Evolutionary conservation across 2,888 invertebrate species (phyloP).

Genomic region (Rapana venosa): DNA sequence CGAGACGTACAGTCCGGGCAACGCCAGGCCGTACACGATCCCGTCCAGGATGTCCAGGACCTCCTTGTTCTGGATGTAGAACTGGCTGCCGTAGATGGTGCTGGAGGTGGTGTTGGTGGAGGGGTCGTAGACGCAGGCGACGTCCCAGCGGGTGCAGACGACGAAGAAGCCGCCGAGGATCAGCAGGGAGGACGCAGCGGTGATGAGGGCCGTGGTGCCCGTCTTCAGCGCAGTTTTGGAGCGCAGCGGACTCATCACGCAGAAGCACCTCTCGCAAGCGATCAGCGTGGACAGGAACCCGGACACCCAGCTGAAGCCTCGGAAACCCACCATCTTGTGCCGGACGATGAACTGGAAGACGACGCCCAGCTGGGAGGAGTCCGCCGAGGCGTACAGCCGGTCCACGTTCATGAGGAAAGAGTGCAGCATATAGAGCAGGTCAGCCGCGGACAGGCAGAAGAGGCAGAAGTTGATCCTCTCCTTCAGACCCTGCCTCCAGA

Average conservation of each 20-base stretch:
- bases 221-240: neutral
- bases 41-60: neutral
- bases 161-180: neutral
- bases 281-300: constrained; percentile 16
- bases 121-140: constrained; percentile 21
- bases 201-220: neutral
- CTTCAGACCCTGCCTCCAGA: neutral
- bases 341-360: constrained; percentile 17
- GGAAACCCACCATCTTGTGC: constrained; percentile 16
- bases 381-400: neutral
- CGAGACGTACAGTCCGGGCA: neutral
- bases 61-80: neutral
- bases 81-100: constrained; percentile 10
- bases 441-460: neutral
- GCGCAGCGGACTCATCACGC: constrained; percentile 11
- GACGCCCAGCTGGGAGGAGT: neutral
- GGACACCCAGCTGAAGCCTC: constrained; percentile 22
- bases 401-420: constrained; percentile 22
- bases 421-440: constrained; percentile 12
- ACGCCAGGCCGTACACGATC: neutral
- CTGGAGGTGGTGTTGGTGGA: neutral
- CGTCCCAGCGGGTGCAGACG: neutral
- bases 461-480: constrained; percentile 28
- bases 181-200: neutral
- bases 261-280: constrained; percentile 34